phyloP scores from a whole-genome alignment of 53 echinoderm and acorn worm genomes.

The Echinometra lucunter region DNA sequence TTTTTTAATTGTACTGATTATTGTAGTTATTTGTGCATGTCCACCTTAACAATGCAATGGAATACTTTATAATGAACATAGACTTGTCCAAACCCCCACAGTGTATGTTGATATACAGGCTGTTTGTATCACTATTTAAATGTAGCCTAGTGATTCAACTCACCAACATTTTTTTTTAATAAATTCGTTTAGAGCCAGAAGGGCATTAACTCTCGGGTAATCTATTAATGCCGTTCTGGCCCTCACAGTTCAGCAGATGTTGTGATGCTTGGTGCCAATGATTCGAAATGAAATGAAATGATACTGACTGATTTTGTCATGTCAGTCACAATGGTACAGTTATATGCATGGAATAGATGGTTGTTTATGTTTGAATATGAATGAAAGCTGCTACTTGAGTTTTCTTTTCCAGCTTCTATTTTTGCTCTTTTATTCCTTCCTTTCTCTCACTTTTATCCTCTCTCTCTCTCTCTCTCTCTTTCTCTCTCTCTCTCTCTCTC shows the following conservation, averaged over 20 bases:
- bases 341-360: not conserved
- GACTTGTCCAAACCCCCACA: too few relatives aligned
- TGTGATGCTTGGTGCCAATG: not conserved
- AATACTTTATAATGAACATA: not conserved
- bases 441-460: not conserved
- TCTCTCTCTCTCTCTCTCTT: not conserved
- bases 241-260: not conserved
- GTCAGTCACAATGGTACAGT: not conserved
- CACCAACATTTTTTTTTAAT: not conserved
- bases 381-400: not conserved
- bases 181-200: not conserved
- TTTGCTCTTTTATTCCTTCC: not conserved
- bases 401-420: not conserved
- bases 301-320: not conserved
- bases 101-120: too few relatives aligned
- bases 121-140: not conserved
- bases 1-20: not conserved
- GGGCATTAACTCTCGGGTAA: not conserved
- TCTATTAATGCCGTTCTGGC: not conserved
- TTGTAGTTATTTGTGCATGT: not conserved
- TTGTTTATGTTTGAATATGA: not conserved
- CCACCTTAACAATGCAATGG: not conserved
- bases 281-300: too few relatives aligned
- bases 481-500: not conserved
- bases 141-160: not conserved